A percentile compares a stretch with the other conserved stretches of the same genome.
phyloP scores from a whole-genome alignment of 2,888 invertebrate species.

The Thera obeliscata region DNA sequence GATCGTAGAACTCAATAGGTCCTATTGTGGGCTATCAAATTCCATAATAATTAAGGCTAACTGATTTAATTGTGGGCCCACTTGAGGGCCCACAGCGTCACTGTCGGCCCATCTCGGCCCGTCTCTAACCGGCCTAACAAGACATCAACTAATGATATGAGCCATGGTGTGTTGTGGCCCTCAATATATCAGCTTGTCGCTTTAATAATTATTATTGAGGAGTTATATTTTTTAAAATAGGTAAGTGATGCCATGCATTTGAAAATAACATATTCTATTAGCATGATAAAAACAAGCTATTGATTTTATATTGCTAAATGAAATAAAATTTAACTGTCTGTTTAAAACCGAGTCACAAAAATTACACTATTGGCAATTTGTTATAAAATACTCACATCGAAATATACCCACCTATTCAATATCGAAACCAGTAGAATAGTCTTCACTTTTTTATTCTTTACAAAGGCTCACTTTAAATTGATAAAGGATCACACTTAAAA shows the following conservation, averaged over 20 bases:
- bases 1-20: slow-evolving; percentile 24
- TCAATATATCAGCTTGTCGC: too few species aligned
- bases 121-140: not conserved
- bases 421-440: too few species aligned
- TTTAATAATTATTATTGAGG: too few species aligned
- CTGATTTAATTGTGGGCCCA: slow-evolving; percentile 55
- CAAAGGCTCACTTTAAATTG: slow-evolving; percentile 11
- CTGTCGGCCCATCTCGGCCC: slow-evolving; percentile 10
- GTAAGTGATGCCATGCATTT: too few species aligned
- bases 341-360: slow-evolving; percentile 23
- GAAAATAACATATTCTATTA: too few species aligned
- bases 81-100: slow-evolving; percentile 46
- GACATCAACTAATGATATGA: slow-evolving; percentile 49
- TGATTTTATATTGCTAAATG: too few species aligned
- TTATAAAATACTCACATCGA: too few species aligned
- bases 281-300: too few species aligned
- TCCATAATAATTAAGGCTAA: slow-evolving; percentile 56
- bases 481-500: slow-evolving; percentile 34
- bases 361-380: too few species aligned
- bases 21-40: slow-evolving; percentile 47
- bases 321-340: too few species aligned
- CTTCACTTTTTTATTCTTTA: slow-evolving; percentile 6
- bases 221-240: too few species aligned
- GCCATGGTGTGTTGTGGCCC: slow-evolving; percentile 35
- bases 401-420: too few species aligned